Conservation (phyloP, 2,797 vertebrate genomes). For the Synanceia verrucosa region DNA sequence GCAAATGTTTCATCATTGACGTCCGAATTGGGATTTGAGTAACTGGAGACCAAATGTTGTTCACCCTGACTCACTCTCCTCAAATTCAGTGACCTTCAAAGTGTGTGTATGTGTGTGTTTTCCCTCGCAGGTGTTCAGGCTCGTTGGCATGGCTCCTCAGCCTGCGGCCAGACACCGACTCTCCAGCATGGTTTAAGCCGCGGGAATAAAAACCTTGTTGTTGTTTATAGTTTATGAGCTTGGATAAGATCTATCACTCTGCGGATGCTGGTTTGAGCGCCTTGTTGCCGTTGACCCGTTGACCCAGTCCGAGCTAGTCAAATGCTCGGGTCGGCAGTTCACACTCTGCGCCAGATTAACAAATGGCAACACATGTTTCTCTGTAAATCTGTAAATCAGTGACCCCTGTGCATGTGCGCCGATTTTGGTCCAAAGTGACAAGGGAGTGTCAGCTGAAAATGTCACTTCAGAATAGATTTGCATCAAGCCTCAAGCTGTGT, state of each 20-base stretch:
- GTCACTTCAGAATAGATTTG: conserved; percentile 86
- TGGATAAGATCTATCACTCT: conserved; percentile 38
- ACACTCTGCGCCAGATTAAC: conserved; percentile 8
- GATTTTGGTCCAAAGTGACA: conserved; percentile 80
- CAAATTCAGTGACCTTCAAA: conserved; percentile 84
- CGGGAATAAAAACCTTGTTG: conserved; percentile 54
- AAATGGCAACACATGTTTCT: conserved; percentile 52
- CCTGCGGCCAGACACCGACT: conserved; percentile 52
- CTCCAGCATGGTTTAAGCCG: conserved; percentile 39
- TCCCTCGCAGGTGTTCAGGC: conserved; percentile 73
- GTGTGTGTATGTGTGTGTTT: conserved; percentile 42
- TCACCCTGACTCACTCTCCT: conserved; percentile 76
- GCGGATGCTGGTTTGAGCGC: background rate
- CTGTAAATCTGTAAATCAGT: conserved; percentile 63
- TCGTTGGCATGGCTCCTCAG: conserved; percentile 57
- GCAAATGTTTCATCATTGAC: conserved; percentile 80
- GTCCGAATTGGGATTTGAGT: conserved; percentile 75
- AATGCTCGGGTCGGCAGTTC: conserved; percentile 44
- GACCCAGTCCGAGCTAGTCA: background rate
- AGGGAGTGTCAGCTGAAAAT: conserved; percentile 80
- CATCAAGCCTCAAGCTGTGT: conserved; percentile 77
- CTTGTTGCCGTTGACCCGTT: background rate
- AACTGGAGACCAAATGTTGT: conserved; percentile 75
- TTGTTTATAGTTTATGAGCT: conserved; percentile 55
- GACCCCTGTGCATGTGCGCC: conserved; percentile 63